Base-by-base conservation (phyloP, 2,113 vertebrate genomes). In the Microcebus griseorufus region DNA sequence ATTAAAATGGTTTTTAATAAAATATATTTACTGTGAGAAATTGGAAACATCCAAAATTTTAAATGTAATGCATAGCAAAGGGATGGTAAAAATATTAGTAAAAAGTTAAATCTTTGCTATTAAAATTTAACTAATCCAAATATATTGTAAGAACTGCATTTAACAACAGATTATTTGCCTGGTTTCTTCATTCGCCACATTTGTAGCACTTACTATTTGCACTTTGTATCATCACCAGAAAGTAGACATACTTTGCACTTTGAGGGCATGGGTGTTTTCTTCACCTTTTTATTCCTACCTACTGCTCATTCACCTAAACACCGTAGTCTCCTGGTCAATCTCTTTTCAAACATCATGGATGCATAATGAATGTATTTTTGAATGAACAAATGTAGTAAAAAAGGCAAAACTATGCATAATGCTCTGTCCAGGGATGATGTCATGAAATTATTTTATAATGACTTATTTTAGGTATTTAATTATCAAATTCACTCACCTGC, bases 401-500 rank as follows among this genome's bases (percentile, higher is more conserved):
- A 42, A 86, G 16, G 20, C 55, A 88, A 85, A 94, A 9, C 48
- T 76, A 4, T 29, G 8, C 9, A 20, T 37, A 72, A 75, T 70
- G 12, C n/a, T 70, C 20, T 94, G 70, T 76, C 12, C 3, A 88
- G 78, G 39, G 18, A 87, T 0, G 3, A 80, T 37, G 7, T 6
- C 67, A 64, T 83, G 70, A 69, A 69, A 73, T 95, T 94, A 80
- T 64, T 90, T 92, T 92, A 65, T 83, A 83, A 16, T 79, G 42
- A 87, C 58, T 79, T 8, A 5, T 82, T 92, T 91, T 55, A 70
- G 10, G 10, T 86, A 22, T 97, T 96, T 87, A 76, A 93, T 94
- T 92, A 75, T 92, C 32, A 95, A 95, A 90, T 70, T 60, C 23
- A 93, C 2, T 93, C 62, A 86, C 72, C 34, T 94, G 73, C 60